A percentile compares a stretch with the other conserved stretches of the same genome.
Conservation (phyloP, 2,888 invertebrate species). For the Dicroscelio sp. region DNA sequence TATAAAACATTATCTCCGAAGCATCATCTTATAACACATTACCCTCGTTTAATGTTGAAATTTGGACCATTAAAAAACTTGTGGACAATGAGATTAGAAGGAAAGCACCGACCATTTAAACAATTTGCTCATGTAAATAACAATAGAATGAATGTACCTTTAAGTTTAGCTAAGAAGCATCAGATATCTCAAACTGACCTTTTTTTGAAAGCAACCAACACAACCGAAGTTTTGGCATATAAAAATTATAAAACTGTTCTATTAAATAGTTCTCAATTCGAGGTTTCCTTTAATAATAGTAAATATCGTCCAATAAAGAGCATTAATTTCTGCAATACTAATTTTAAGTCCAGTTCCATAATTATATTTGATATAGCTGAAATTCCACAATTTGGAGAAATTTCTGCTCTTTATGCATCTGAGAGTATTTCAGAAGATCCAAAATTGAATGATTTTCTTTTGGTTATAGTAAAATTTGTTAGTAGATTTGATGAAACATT, state of each 20-base stretch:
- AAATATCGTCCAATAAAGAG: slow-evolving; percentile 2
- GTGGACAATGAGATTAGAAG: slow-evolving; percentile 44
- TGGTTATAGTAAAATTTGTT: not conserved
- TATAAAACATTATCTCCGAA: slow-evolving; percentile 42
- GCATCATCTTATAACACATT: slow-evolving; percentile 51
- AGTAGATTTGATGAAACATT: not conserved
- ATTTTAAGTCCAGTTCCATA: not conserved
- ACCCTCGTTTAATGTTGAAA: slow-evolving; percentile 37
- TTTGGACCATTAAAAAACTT: slow-evolving; percentile 38
- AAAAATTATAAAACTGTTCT: not conserved
- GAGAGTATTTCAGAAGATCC: not conserved
- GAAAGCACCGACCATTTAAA: slow-evolving; percentile 42
- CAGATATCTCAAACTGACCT: no score
- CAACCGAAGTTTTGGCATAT: no score
- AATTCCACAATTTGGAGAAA: not conserved
- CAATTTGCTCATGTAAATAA: slow-evolving; percentile 13
- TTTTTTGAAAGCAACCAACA: no score
- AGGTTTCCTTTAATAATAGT: not conserved
- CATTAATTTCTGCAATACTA: not conserved
- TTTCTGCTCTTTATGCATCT: not conserved
- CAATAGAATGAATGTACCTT: slow-evolving; percentile 33
- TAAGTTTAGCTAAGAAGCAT: slow-evolving; percentile 44
- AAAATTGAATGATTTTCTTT: not conserved
- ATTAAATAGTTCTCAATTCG: not conserved
- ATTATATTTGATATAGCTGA: no score